Conservation (phyloP, 2,888 invertebrate species). For the Actias luna region DNA sequence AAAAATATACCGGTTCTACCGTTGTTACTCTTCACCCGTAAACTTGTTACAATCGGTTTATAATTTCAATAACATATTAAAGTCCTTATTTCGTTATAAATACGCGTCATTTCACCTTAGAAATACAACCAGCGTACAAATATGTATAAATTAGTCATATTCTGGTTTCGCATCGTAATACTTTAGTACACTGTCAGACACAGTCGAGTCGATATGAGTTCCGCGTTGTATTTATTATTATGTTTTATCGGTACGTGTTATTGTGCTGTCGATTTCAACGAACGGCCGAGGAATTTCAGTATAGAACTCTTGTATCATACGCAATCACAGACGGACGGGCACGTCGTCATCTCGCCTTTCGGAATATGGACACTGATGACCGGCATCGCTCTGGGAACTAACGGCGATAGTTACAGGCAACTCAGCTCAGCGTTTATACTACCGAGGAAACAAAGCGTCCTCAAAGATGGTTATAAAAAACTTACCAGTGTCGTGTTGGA, state of each 20-base stretch:
- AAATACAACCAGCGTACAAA: constrained; percentile 25
- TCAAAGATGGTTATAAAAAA: constrained; percentile 56
- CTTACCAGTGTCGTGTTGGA: constrained; percentile 54
- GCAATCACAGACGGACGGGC: constrained; percentile 58
- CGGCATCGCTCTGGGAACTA: constrained; percentile 66
- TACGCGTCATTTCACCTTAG: constrained; percentile 21
- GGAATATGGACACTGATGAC: constrained; percentile 78
- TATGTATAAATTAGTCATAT: constrained; percentile 50
- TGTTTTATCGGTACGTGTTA: constrained; percentile 51
- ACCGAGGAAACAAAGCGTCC: constrained; percentile 44
- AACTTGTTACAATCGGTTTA: constrained; percentile 5
- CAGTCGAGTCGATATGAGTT: constrained; percentile 55
- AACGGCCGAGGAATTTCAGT: constrained; percentile 68
- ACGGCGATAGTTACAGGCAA: constrained; percentile 58
- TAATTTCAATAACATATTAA: constrained; percentile 3
- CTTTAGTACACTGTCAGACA: constrained; percentile 52
- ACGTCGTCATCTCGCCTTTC: constrained; percentile 73
- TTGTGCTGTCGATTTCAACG: constrained; percentile 61
- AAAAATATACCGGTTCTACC: background rate
- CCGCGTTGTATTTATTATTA: constrained; percentile 44
- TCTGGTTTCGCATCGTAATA: constrained; percentile 52
- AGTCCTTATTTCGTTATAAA: constrained; percentile 19
- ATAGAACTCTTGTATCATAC: constrained; percentile 68
- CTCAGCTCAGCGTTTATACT: constrained; percentile 60
- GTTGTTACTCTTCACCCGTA: background rate